Percentiles rank a stretch among this genome's conserved stretches.
phyloP scores from a whole-genome alignment of 2,888 invertebrate species.

The Tipula helvola region DNA sequence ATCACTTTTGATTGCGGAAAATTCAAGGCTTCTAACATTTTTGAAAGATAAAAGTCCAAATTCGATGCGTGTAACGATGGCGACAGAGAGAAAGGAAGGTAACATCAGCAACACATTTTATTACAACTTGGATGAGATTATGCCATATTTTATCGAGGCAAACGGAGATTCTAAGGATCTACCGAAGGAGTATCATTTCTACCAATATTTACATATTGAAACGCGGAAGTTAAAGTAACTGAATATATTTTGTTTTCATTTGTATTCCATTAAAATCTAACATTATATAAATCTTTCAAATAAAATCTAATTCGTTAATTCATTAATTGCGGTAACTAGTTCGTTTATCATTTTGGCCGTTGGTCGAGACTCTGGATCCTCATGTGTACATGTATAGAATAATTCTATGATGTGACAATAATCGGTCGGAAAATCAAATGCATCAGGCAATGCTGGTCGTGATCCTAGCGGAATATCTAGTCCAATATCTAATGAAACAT shows the following conservation, averaged over 20 bases:
- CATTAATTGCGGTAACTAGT: neutral
- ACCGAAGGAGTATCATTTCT: neutral
- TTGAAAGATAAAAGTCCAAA: neutral
- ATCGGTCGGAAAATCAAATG: conserved; percentile 42
- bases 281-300: neutral
- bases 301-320: neutral
- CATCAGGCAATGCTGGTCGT: conserved; percentile 53
- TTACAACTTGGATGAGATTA: neutral
- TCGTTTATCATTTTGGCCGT: conserved; percentile 35
- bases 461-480: conserved; percentile 38
- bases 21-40: neutral
- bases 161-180: neutral
- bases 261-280: neutral
- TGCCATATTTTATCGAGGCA: neutral
- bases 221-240: neutral
- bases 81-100: neutral
- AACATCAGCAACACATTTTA: neutral
- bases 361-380: conserved; percentile 44
- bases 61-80: neutral
- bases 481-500: too few relatives aligned
- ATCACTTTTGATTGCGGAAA: neutral
- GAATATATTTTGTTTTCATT: neutral
- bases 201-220: neutral
- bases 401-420: conserved; percentile 53
- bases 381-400: conserved; percentile 59